Percentiles rank a stretch among this genome's conserved stretches.
These are phyloP conservation scores for Zosterops borbonicus DNA, from an alignment of 2,113 vertebrate genomes.

Conservation along the genomic window DNA sequence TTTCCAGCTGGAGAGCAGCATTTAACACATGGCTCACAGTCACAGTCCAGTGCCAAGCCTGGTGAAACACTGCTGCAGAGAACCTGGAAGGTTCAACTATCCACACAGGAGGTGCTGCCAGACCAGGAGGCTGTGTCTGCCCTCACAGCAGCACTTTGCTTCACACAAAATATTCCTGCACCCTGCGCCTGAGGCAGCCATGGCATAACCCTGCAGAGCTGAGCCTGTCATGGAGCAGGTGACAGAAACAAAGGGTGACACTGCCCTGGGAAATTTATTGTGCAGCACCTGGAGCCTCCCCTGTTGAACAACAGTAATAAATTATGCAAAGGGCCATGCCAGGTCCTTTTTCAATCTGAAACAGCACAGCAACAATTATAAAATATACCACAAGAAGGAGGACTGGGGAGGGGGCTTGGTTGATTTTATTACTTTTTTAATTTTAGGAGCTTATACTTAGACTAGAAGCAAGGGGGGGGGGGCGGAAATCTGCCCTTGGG, in stretches of 20 bases:
- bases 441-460: not conserved
- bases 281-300: not conserved
- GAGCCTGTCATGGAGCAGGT: not conserved
- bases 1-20: not conserved
- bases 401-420: not conserved
- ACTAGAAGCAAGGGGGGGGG: not conserved
- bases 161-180: not conserved
- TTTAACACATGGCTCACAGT: fast-evolving
- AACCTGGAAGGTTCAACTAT: not conserved
- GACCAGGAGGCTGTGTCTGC: not conserved
- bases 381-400: not conserved
- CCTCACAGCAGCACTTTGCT: not conserved
- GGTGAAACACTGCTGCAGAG: not conserved
- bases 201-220: fast-evolving
- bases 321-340: not conserved
- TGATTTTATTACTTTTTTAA: not conserved
- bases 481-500: not conserved
- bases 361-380: not conserved
- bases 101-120: fast-evolving
- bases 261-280: not conserved
- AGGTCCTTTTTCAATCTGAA: not conserved
- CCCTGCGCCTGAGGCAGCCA: not conserved
- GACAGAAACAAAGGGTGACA: not conserved
- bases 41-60: not conserved
- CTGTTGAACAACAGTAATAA: not conserved